phyloP scores from a whole-genome alignment of 1,140 invertebrate species.

The Drosophila pseudoananassae region DNA sequence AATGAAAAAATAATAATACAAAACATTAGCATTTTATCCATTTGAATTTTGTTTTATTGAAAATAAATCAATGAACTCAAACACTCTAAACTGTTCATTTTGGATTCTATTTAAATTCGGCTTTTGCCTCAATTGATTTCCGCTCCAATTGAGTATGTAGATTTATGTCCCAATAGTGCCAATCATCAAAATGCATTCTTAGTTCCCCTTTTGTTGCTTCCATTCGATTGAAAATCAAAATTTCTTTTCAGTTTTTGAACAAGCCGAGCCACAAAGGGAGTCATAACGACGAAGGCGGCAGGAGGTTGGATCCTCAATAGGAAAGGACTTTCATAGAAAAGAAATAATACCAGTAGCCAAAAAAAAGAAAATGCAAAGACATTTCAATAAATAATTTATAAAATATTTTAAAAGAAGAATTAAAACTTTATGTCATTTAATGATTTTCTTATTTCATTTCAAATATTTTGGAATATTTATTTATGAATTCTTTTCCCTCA shows the following conservation, averaged over 20 bases:
- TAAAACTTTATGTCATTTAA: too few relatives aligned
- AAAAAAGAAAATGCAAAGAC: constrained; percentile 50
- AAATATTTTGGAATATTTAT: too few relatives aligned
- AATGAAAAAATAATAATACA: constrained; percentile 16
- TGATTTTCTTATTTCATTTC: too few relatives aligned
- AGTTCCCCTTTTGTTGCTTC: constrained; percentile 7
- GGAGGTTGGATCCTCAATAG: constrained; percentile 30
- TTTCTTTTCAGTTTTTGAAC: constrained; percentile 46
- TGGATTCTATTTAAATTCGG: constrained; percentile 7
- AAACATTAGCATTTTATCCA: not conserved
- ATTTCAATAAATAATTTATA: not conserved
- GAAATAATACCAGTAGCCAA: constrained; percentile 55
- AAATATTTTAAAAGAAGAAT: too few relatives aligned
- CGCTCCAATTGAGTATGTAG: constrained; percentile 35
- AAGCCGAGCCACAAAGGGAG: constrained; percentile 43
- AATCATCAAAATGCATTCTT: constrained; percentile 60
- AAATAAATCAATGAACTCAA: not conserved
- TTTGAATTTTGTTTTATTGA: not conserved
- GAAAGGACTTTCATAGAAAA: constrained; percentile 36
- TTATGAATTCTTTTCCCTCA: not conserved
- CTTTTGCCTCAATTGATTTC: constrained; percentile 20
- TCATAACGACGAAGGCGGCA: constrained; percentile 3
- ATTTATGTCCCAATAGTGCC: constrained; percentile 60
- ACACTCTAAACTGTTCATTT: not conserved
- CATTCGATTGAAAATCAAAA: constrained; percentile 37